Percentiles rank a stretch among this genome's conserved stretches.
phyloP scores from a whole-genome alignment of 2,797 vertebrate species.

The Tenualosa thibaudeaui region DNA sequence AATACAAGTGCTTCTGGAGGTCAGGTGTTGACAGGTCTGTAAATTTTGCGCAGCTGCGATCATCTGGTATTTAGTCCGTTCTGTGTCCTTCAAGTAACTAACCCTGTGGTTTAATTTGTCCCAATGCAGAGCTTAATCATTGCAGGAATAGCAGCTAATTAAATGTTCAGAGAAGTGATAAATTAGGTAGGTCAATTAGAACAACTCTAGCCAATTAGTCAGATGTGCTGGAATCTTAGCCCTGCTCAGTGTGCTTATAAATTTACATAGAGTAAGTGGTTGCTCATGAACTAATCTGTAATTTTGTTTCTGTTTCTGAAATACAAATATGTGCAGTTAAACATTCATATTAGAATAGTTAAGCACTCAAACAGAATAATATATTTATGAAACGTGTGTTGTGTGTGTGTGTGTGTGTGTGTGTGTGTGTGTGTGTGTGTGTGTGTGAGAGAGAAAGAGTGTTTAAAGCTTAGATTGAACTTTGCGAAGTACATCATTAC shows the following conservation, averaged over 20 bases:
- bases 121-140: slow-evolving; percentile 81
- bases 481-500: too few species aligned
- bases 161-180: slow-evolving; percentile 85
- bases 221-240: slow-evolving; percentile 49
- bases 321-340: background rate
- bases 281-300: background rate
- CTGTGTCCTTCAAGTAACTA: slow-evolving; percentile 70
- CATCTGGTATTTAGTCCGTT: slow-evolving; percentile 50
- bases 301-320: background rate
- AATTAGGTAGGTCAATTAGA: slow-evolving; percentile 81
- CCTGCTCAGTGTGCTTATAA: slow-evolving; percentile 44
- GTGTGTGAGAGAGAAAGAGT: too few species aligned
- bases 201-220: slow-evolving; percentile 78
- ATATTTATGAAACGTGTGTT: background rate
- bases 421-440: too few species aligned
- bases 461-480: too few species aligned
- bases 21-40: background rate
- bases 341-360: background rate
- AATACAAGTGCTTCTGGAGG: background rate
- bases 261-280: slow-evolving; percentile 21
- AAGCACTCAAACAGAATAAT: background rate
- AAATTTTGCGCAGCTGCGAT: slow-evolving; percentile 27
- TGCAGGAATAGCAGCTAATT: slow-evolving; percentile 80
- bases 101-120: slow-evolving; percentile 79
- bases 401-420: too few species aligned